phyloP scores from a whole-genome alignment of 2,113 vertebrate genomes.

The Carollia perspicillata region DNA sequence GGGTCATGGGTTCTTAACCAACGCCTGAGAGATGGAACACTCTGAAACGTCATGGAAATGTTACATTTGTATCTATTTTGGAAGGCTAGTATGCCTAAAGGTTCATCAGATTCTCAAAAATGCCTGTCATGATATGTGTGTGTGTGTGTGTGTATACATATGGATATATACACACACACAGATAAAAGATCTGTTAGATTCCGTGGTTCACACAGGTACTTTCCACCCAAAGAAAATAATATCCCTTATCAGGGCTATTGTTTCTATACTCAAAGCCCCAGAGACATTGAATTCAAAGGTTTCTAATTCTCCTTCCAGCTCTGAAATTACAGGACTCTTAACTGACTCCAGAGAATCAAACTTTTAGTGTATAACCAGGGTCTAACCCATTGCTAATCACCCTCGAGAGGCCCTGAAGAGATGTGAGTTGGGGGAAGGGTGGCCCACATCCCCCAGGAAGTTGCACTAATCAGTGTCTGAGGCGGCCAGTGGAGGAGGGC shows the following conservation, averaged over 20 bases:
- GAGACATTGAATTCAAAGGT: background rate
- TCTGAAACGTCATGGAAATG: background rate
- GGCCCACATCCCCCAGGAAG: background rate
- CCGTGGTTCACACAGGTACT: background rate
- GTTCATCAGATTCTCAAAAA: background rate
- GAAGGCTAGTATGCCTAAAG: background rate
- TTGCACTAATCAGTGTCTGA: conserved; percentile 30
- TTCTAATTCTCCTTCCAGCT: background rate
- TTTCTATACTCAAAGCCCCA: conserved; percentile 9
- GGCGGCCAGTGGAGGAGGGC: background rate
- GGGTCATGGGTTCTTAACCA: background rate
- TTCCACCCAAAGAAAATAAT: background rate
- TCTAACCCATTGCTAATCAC: conserved; percentile 1
- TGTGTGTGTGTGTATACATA: too few species aligned
- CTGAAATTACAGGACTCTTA: background rate
- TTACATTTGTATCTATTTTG: background rate
- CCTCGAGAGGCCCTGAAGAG: conserved; percentile 17
- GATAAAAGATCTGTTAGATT: background rate
- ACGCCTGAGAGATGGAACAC: background rate
- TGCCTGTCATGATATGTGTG: background rate
- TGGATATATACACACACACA: background rate
- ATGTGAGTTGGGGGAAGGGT: background rate
- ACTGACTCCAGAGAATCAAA: conserved; percentile 22
- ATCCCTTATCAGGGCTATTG: background rate
- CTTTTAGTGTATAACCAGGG: background rate